Percentiles rank a stretch among this genome's conserved stretches.
These are phyloP conservation scores for Cheilosia grossa DNA, from an alignment of 2,888 invertebrate genomes.

Conservation along the genomic window DNA sequence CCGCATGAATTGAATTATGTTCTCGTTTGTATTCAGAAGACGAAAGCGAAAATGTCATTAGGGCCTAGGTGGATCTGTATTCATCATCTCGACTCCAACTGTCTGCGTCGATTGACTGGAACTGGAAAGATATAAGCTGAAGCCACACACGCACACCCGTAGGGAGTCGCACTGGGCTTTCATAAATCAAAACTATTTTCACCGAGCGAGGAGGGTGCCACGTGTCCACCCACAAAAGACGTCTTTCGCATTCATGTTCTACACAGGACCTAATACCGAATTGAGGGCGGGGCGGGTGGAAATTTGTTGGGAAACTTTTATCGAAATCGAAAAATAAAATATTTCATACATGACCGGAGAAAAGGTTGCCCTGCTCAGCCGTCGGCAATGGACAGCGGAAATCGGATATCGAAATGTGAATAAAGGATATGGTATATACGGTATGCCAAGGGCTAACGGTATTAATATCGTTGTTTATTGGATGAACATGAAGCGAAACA, in stretches of 20 bases:
- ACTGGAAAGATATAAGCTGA: constrained; percentile 9
- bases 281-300: not conserved
- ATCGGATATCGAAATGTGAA: constrained; percentile 66
- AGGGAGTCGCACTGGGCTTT: not conserved
- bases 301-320: constrained; percentile 66
- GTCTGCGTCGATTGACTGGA: constrained; percentile 29
- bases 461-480: constrained; percentile 68
- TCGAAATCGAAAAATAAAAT: constrained; percentile 64
- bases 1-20: constrained; percentile 6
- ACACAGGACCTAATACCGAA: constrained; percentile 7
- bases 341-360: constrained; percentile 55
- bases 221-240: not conserved
- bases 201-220: not conserved
- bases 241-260: not conserved
- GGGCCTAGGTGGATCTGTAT: not conserved
- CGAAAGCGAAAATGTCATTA: not conserved
- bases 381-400: constrained; percentile 27
- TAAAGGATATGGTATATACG: constrained; percentile 33
- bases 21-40: constrained; percentile 8
- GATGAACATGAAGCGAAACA: constrained; percentile 45
- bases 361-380: constrained; percentile 32
- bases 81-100: not conserved
- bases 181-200: constrained; percentile 47
- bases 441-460: not conserved
- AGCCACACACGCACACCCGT: constrained; percentile 5